Base-by-base conservation (phyloP, 1,140 invertebrate species). In the Rhopalosiphum maidis region DNA sequence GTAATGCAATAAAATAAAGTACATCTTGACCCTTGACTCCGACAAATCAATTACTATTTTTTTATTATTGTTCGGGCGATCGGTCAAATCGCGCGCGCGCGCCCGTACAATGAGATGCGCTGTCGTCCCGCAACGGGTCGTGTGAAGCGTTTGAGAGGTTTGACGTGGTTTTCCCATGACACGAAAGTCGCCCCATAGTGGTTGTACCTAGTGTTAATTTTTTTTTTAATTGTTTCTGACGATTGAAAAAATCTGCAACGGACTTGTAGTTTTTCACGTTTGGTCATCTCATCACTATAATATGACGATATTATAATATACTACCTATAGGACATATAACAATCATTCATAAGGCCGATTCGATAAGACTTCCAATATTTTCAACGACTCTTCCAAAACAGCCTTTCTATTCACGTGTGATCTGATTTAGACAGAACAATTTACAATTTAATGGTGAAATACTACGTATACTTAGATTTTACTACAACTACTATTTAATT, bases 31-130 rank as follows among this genome's bases (percentile, higher is more conserved):
- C 90, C 30, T 91, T 91, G 90, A 91, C 90, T 55, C 30, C 7
- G 90, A 91, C 90, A 91, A 90, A 91, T 91, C 90, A 91, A 91
- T 91, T 91, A 91, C 55, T 43, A 60, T 41, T 82, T 46, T 37
- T 90, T 60, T 54, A 35, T 51, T 37, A 54, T 54, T 35, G n/a
- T 89, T 85, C 41, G 37, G 83, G 1, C 37, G 21, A 54, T 85
- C 41, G 83, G 83, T 15, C 37, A 41, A 11, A 83, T 41, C 43
- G 85, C 25, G 30, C 85, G 60, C 11, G 60, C 15, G 30, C 30
- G 15, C 30, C 15, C 15, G 15, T 18, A 77, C 60, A 77, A 77
- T 77, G 60, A n/a, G 60, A 77, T n/a, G 60, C 6, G 15, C 60
- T 18, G 60, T n/a, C 60, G 60, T 77, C 60, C 60, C 60, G 18